Conservation (phyloP, 2,888 invertebrate species). For the Gastracanthus pulcherrimus region DNA sequence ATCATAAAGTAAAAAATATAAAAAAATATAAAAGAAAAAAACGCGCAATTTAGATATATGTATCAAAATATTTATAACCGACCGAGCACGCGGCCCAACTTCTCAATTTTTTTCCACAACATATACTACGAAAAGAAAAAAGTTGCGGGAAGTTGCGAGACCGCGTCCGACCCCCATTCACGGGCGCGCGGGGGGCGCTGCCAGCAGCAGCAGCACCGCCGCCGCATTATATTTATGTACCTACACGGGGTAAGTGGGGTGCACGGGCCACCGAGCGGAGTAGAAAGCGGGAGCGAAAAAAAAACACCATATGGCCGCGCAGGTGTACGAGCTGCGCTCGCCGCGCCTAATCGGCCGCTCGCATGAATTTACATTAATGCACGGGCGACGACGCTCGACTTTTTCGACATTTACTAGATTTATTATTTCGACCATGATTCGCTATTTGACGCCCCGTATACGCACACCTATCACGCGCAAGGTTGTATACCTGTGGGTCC, state of each 20-base stretch:
- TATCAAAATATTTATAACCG: neutral
- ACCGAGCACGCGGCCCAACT: neutral
- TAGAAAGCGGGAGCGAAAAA: conserved; percentile 62
- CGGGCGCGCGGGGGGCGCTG: neutral
- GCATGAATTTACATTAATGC: conserved; percentile 75
- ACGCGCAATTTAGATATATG: neutral
- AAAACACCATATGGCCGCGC: conserved; percentile 76
- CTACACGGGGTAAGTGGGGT: conserved; percentile 57
- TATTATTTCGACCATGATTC: conserved; percentile 73
- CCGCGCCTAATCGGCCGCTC: conserved; percentile 70
- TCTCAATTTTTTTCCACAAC: neutral
- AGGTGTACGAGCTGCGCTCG: conserved; percentile 69
- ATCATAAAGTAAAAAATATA: too few species aligned
- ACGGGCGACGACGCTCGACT: conserved; percentile 16
- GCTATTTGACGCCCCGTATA: conserved; percentile 53
- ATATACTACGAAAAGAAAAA: conserved; percentile 5
- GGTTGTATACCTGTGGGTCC: neutral
- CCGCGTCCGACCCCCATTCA: neutral
- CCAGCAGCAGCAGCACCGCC: conserved; percentile 62
- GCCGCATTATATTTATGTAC: conserved; percentile 60
- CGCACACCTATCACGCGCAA: conserved; percentile 37
- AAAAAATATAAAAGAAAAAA: too few species aligned
- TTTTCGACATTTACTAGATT: conserved; percentile 73
- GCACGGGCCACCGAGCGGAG: conserved; percentile 34
- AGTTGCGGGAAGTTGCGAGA: neutral